Percentiles rank a stretch among this genome's conserved stretches.
Evolutionary conservation across 1,140 invertebrate genomes (phyloP).

Genomic region (Capitella teleta): DNA sequence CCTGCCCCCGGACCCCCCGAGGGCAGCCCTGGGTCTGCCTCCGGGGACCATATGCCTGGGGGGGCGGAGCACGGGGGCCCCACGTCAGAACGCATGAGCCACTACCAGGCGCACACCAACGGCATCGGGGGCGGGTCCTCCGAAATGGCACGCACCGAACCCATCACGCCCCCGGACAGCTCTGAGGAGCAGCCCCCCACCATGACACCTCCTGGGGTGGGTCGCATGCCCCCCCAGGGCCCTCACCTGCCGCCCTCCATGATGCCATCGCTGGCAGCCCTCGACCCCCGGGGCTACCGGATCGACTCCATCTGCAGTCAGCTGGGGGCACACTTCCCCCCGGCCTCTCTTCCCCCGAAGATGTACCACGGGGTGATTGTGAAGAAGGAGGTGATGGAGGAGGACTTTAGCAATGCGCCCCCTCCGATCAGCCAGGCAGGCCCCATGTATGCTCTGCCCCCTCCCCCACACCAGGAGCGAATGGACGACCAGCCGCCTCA

Average conservation of each 20-base stretch:
- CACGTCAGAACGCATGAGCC: neutral
- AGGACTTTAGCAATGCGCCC: neutral
- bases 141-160: neutral
- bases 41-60: neutral
- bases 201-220: slow-evolving; percentile 18
- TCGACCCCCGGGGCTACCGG: neutral
- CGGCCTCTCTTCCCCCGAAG: neutral
- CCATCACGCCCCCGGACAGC: slow-evolving; percentile 4
- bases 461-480: neutral
- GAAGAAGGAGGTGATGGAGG: slow-evolving; percentile 1
- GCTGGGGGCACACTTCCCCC: neutral
- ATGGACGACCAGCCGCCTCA: no score
- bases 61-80: neutral
- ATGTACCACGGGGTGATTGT: slow-evolving; percentile 3
- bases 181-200: slow-evolving; percentile 9
- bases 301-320: slow-evolving; percentile 9
- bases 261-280: neutral
- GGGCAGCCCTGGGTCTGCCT: neutral
- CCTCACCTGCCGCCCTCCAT: neutral
- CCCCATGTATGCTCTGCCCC: neutral
- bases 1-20: neutral
- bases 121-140: neutral
- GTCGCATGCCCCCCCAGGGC: slow-evolving; percentile 12
- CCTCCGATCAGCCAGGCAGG: neutral
- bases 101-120: neutral